These are phyloP conservation scores for Platerodrilus igneus DNA, from an alignment of 2,888 invertebrate genomes.

Conservation along the genomic window DNA sequence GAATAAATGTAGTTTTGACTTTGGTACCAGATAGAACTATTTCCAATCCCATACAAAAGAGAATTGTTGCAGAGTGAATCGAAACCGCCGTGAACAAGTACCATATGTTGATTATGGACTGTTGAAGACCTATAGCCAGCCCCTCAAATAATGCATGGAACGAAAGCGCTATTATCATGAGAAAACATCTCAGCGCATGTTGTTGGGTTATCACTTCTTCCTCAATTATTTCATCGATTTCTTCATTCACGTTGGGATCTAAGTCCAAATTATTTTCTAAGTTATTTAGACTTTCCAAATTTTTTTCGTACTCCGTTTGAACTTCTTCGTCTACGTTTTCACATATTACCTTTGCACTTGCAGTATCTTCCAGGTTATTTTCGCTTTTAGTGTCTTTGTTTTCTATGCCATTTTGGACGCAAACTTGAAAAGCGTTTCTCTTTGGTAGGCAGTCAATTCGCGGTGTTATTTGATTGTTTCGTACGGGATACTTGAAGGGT, in stretches of 20 bases:
- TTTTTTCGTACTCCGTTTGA: conserved; percentile 11
- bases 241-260: conserved; percentile 18
- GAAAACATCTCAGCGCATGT: conserved; percentile 44
- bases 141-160: conserved; percentile 78
- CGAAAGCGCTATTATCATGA: conserved; percentile 62
- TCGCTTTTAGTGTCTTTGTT: neutral
- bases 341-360: neutral
- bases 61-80: conserved; percentile 78
- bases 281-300: neutral
- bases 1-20: conserved; percentile 42
- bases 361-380: conserved; percentile 1
- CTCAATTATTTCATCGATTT: conserved; percentile 33
- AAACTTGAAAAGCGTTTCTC: too few species aligned
- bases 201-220: conserved; percentile 37
- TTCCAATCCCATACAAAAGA: conserved; percentile 75
- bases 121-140: conserved; percentile 74
- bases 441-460: too few species aligned
- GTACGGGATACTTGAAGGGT: too few species aligned
- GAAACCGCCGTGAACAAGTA: conserved; percentile 63
- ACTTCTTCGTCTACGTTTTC: conserved; percentile 6
- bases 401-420: conserved; percentile 2
- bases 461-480: too few species aligned
- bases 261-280: too few species aligned
- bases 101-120: conserved; percentile 59
- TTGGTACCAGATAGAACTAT: conserved; percentile 47